Conservation (phyloP, 2,888 invertebrate genomes). For the Lithophane socia region DNA sequence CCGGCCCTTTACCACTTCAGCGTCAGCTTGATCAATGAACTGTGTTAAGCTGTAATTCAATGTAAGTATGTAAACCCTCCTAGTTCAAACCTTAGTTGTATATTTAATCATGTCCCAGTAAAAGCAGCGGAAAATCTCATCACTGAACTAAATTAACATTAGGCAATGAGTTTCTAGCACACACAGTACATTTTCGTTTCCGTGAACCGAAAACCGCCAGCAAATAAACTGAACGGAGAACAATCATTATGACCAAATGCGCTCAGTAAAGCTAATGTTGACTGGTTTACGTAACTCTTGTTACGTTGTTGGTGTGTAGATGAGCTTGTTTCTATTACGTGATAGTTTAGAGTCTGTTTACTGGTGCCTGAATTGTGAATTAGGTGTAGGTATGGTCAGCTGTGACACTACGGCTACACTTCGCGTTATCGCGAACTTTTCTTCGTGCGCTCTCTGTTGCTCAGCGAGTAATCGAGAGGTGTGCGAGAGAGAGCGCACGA, state of each 20-base stretch:
- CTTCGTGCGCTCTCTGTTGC: no score
- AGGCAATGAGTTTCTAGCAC: conserved; percentile 26
- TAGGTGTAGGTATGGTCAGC: background rate
- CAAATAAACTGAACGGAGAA: conserved; percentile 42
- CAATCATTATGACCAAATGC: conserved; percentile 44
- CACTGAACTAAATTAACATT: conserved; percentile 19
- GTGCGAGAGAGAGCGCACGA: no score
- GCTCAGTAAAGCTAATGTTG: conserved; percentile 46
- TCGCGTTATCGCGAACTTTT: no score
- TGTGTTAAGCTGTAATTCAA: no score
- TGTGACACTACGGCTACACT: no score
- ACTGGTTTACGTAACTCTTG: conserved; percentile 36
- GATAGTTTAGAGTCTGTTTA: conserved; percentile 1
- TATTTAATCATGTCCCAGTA: background rate
- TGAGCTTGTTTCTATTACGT: conserved; percentile 14
- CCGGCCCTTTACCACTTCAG: no score
- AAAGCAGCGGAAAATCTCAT: conserved; percentile 11
- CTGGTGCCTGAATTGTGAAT: background rate
- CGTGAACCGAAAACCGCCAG: conserved; percentile 26
- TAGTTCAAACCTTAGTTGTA: background rate
- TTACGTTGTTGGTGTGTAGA: conserved; percentile 17
- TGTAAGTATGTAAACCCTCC: background rate
- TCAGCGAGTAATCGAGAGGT: no score
- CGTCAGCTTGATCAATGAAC: no score
- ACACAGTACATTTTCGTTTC: conserved; percentile 37